Conservation (phyloP, 2,888 invertebrate genomes). For the Encarsia formosa region DNA sequence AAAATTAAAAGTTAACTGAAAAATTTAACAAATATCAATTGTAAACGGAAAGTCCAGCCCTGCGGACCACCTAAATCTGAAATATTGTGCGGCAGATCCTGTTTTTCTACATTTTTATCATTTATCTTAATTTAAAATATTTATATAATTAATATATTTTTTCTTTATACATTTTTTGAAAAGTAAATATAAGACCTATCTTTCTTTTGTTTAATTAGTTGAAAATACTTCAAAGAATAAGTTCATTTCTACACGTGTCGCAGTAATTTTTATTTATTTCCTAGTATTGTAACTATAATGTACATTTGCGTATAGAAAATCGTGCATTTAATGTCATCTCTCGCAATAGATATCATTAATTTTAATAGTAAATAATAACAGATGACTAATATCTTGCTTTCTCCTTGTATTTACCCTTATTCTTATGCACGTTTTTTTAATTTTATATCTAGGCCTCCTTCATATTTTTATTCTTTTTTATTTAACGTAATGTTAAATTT, state of each 20-base stretch:
- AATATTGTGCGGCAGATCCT: neutral
- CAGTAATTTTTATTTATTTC: neutral
- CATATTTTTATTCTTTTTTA: too few relatives aligned
- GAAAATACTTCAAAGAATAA: slow-evolving; percentile 8
- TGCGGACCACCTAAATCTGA: neutral
- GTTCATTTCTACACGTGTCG: neutral
- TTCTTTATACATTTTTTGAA: slow-evolving; percentile 4
- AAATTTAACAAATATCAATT: slow-evolving; percentile 26
- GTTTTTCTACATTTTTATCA: neutral
- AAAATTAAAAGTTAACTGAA: too few relatives aligned
- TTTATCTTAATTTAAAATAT: slow-evolving; percentile 4
- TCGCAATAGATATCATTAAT: slow-evolving; percentile 15
- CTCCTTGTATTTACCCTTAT: neutral
- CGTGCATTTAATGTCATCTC: slow-evolving; percentile 22
- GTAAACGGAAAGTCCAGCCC: slow-evolving; percentile 17
- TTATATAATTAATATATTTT: neutral
- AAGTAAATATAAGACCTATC: slow-evolving; percentile 9
- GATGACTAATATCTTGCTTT: too few relatives aligned
- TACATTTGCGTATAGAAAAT: slow-evolving; percentile 25
- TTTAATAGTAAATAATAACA: slow-evolving; percentile 22
- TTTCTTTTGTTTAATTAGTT: neutral
- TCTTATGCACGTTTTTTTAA: neutral
- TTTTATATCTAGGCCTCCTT: too few relatives aligned
- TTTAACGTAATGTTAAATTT: too few relatives aligned
- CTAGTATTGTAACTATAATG: slow-evolving; percentile 2